Conservation (phyloP, 2,888 invertebrate species). For the Caenorhabditis panamensis region DNA sequence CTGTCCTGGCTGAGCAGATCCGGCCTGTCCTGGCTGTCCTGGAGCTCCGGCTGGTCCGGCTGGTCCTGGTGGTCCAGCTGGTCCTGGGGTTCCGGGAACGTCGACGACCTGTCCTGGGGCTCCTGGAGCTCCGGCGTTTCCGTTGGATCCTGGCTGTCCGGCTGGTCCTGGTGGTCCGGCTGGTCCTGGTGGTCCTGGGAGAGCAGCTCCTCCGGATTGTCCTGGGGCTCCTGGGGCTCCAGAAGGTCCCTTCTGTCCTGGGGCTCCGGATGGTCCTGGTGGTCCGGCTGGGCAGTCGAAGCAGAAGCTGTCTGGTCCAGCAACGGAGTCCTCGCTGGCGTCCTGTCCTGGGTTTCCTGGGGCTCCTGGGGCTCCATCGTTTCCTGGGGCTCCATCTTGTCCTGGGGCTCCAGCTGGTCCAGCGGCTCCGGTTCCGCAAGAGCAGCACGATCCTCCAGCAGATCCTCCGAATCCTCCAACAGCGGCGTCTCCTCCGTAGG, state of each 20-base stretch:
- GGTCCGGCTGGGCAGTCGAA: slow-evolving; percentile 70
- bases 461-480: slow-evolving; percentile 57
- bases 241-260: slow-evolving; percentile 67
- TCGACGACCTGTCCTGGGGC: slow-evolving; percentile 67
- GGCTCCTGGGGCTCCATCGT: slow-evolving; percentile 68
- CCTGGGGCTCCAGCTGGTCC: slow-evolving; percentile 69
- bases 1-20: slow-evolving; percentile 57
- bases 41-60: slow-evolving; percentile 65
- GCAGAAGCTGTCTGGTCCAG: slow-evolving; percentile 67
- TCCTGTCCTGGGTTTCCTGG: slow-evolving; percentile 69
- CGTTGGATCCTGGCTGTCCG: slow-evolving; percentile 63
- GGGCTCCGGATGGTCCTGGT: slow-evolving; percentile 67
- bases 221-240: slow-evolving; percentile 65
- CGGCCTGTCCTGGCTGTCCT: slow-evolving; percentile 64
- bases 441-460: slow-evolving; percentile 63
- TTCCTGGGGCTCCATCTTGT: slow-evolving; percentile 69
- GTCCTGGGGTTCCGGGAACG: slow-evolving; percentile 66
- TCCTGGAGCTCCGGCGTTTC: slow-evolving; percentile 65
- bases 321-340: slow-evolving; percentile 53
- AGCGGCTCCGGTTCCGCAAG: slow-evolving; percentile 65
- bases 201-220: slow-evolving; percentile 55
- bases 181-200: slow-evolving; percentile 65
- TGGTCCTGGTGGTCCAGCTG: slow-evolving; percentile 67
- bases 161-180: slow-evolving; percentile 72
- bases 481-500: slow-evolving; percentile 55